These are phyloP conservation scores for Imbricaverruca yamaguchii DNA, from an alignment of 2,888 invertebrate species.

Conservation along the genomic window DNA sequence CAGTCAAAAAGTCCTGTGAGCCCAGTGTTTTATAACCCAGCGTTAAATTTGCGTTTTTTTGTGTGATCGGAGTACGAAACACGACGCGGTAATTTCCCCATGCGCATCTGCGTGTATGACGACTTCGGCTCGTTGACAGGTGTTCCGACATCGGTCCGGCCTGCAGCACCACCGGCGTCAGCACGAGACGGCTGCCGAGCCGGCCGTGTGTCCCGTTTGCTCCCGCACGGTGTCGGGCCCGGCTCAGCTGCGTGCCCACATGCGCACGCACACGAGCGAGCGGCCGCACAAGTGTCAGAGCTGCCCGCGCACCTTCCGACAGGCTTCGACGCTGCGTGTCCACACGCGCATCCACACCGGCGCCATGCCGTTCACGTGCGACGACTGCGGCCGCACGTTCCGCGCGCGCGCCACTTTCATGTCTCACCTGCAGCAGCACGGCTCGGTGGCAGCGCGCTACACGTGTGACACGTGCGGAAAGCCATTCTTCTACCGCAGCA, in stretches of 20 bases:
- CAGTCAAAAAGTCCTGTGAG: no score
- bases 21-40: no score
- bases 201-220: neutral
- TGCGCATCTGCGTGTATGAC: no score
- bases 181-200: neutral
- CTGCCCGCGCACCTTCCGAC: neutral
- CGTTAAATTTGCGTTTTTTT: no score
- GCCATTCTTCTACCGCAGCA: constrained; percentile 3
- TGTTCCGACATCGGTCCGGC: neutral
- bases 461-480: neutral
- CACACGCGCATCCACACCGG: neutral
- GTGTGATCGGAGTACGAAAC: no score
- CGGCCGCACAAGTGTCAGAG: neutral
- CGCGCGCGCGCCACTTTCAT: neutral
- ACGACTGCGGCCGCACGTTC: neutral
- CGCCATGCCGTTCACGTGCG: neutral
- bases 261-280: constrained; percentile 2
- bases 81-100: no score
- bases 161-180: constrained; percentile 1
- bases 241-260: neutral
- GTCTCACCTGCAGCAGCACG: neutral
- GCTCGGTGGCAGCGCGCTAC: neutral
- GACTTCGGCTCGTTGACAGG: neutral
- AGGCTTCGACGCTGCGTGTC: neutral
- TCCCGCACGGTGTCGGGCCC: neutral